These are phyloP conservation scores for Akabosia matsudoensis DNA, from an alignment of 1,140 invertebrate species.

Conservation along the genomic window DNA sequence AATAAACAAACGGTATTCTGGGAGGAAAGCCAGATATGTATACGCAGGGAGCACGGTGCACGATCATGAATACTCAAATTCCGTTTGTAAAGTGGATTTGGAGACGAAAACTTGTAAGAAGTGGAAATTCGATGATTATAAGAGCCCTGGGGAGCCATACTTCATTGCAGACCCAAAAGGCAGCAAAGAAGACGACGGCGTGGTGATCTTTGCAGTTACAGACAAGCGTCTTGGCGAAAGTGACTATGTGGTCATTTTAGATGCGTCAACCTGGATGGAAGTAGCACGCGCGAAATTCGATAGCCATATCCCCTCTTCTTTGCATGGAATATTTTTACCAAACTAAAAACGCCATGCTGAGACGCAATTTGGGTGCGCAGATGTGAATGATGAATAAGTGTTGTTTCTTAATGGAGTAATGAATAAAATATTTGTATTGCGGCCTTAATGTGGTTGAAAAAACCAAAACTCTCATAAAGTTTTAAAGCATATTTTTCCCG, in stretches of 20 bases:
- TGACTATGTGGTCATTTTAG: slow-evolving; percentile 52
- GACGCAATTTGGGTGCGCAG: too few relatives aligned
- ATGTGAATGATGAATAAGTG: too few relatives aligned
- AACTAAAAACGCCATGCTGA: neutral
- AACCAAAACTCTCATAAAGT: too few relatives aligned
- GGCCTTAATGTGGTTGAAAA: too few relatives aligned
- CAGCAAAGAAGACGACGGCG: slow-evolving; percentile 49
- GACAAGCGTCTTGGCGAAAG: slow-evolving; percentile 46
- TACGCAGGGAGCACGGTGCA: slow-evolving; percentile 51
- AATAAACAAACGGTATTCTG: slow-evolving; percentile 49
- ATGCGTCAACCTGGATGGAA: slow-evolving; percentile 52
- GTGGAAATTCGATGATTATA: slow-evolving; percentile 48
- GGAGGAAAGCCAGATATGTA: slow-evolving; percentile 50
- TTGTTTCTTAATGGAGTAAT: neutral
- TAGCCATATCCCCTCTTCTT: slow-evolving; percentile 49
- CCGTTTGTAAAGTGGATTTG: slow-evolving; percentile 51
- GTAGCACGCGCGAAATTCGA: slow-evolving; percentile 52
- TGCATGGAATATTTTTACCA: slow-evolving; percentile 51
- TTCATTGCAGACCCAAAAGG: slow-evolving; percentile 48
- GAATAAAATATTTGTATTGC: too few relatives aligned
- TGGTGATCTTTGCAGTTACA: slow-evolving; percentile 41
- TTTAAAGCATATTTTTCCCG: too few relatives aligned
- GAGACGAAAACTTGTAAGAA: slow-evolving; percentile 47
- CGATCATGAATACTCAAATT: slow-evolving; percentile 44
- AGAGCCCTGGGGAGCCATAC: slow-evolving; percentile 48